Conservation (phyloP, 2,888 invertebrate species). For the Smittia aterrima region DNA sequence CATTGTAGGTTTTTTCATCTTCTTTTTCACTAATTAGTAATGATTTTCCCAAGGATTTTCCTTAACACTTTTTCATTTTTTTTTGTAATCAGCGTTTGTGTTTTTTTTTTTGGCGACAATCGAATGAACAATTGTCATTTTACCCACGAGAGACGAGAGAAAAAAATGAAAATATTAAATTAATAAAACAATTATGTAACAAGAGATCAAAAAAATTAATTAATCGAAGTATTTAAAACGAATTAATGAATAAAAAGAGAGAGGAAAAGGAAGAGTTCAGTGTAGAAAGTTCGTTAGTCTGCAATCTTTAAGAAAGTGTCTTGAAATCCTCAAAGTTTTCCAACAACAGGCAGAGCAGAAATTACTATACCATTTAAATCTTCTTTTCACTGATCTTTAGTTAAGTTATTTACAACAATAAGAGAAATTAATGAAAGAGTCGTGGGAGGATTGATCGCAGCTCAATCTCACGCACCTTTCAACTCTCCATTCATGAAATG, state of each 20-base stretch:
- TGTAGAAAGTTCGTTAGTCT: background rate
- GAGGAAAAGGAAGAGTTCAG: background rate
- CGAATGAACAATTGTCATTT: background rate
- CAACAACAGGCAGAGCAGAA: too few relatives aligned
- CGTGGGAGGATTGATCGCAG: background rate
- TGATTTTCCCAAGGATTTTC: too few relatives aligned
- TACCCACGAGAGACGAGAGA: background rate
- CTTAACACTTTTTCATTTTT: background rate
- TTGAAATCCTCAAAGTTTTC: too few relatives aligned
- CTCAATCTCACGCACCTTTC: background rate
- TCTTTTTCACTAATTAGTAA: background rate
- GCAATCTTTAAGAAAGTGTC: too few relatives aligned
- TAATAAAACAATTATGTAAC: background rate
- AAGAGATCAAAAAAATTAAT: slow-evolving; percentile 11
- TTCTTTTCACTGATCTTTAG: background rate
- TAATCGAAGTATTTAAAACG: background rate
- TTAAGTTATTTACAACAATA: background rate
- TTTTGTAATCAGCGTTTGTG: background rate
- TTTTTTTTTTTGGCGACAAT: slow-evolving; percentile 5
- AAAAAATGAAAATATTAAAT: background rate
- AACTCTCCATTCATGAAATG: background rate
- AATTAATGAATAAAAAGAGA: background rate
- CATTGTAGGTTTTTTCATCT: background rate
- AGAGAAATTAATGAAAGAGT: background rate
- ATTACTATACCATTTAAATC: too few relatives aligned